phyloP scores from a whole-genome alignment of 2,113 vertebrate genomes.

The Mormyrus lacerda region DNA sequence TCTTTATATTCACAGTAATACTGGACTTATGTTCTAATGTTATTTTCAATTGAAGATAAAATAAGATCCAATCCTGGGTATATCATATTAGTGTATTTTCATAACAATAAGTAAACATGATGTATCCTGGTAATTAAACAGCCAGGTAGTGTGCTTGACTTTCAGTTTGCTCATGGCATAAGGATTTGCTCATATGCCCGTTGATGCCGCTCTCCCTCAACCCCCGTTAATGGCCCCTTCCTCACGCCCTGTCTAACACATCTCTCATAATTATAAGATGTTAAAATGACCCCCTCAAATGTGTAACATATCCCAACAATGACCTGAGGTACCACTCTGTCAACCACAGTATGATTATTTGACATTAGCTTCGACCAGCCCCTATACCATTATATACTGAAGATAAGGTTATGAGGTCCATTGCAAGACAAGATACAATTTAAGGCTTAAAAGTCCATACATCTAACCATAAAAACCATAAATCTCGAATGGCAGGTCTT shows the following conservation, averaged over 20 bases:
- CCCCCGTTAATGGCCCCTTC: background rate
- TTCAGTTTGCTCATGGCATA: background rate
- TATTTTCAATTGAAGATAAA: background rate
- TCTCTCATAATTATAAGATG: background rate
- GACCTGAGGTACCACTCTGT: background rate
- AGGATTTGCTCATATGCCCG: background rate
- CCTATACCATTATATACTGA: background rate
- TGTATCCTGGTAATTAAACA: background rate
- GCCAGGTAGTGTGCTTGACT: background rate
- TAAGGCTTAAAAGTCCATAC: background rate
- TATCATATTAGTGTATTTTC: background rate
- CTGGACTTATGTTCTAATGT: background rate
- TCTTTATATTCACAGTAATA: background rate
- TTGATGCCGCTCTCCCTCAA: conserved; percentile 25
- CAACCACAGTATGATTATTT: background rate
- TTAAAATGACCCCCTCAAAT: background rate
- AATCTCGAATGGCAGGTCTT: background rate
- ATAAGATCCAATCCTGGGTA: background rate
- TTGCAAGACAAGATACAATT: background rate
- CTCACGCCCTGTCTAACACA: background rate
- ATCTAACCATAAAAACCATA: background rate
- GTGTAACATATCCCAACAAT: background rate
- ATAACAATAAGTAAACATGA: background rate
- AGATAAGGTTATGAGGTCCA: background rate
- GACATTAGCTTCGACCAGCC: background rate